Percentiles rank a stretch among this genome's conserved stretches.
phyloP scores from a whole-genome alignment of 2,113 vertebrate genomes.

The Bothrops jararaca region DNA sequence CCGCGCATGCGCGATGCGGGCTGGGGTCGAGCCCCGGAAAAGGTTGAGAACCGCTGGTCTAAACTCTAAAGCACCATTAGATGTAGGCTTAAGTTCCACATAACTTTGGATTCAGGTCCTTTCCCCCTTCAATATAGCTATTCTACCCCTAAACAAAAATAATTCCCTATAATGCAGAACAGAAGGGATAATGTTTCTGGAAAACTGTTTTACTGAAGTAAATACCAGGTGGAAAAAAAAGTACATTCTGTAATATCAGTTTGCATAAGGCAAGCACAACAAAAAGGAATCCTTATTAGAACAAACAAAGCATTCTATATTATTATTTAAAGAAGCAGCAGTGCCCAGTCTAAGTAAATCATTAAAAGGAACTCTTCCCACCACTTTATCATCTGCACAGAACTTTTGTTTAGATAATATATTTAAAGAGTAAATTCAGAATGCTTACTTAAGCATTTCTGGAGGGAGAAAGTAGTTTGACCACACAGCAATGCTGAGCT shows the following conservation, averaged over 20 bases:
- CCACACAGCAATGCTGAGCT: conserved; percentile 19
- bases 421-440: conserved; percentile 4
- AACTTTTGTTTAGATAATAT: not conserved
- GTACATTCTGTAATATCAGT: not conserved
- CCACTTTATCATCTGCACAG: not conserved
- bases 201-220: not conserved
- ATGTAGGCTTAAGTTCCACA: not conserved
- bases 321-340: not conserved
- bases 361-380: not conserved
- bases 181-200: not conserved
- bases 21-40: too few relatives aligned
- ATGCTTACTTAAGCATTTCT: conserved; percentile 25
- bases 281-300: not conserved
- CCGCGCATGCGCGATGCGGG: too few relatives aligned
- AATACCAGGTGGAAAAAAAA: not conserved
- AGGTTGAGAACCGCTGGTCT: too few relatives aligned
- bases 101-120: not conserved
- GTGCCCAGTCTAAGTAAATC: not conserved
- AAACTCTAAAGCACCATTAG: not conserved
- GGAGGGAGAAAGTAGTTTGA: not conserved
- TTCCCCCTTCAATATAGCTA: not conserved
- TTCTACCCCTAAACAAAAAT: not conserved
- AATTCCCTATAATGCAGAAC: not conserved
- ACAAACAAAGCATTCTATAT: not conserved
- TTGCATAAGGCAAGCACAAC: not conserved